These are phyloP conservation scores for Leucoma salicis DNA, from an alignment of 2,888 invertebrate species.

Conservation along the genomic window DNA sequence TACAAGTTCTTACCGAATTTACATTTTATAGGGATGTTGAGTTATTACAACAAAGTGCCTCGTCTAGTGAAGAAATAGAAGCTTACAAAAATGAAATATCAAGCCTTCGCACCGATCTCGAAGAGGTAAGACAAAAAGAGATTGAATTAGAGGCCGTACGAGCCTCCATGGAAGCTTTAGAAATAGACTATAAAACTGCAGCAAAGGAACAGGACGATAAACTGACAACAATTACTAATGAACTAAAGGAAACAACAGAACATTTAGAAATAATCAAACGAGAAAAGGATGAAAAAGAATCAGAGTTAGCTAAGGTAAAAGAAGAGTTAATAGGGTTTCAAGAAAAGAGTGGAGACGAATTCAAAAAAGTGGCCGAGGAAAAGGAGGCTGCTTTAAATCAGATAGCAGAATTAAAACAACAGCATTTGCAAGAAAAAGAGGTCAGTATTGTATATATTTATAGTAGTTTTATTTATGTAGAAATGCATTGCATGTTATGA, in stretches of 20 bases:
- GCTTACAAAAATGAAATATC: constrained; percentile 68
- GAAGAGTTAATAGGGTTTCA: constrained; percentile 52
- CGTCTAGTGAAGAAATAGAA: constrained; percentile 73
- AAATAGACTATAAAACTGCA: constrained; percentile 70
- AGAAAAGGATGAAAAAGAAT: constrained; percentile 61
- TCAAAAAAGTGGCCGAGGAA: constrained; percentile 62
- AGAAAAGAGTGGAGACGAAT: constrained; percentile 53
- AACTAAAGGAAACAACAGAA: constrained; percentile 66
- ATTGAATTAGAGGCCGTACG: constrained; percentile 68
- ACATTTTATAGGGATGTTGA: constrained; percentile 61
- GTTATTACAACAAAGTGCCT: constrained; percentile 71
- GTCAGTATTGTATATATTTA: constrained; percentile 45
- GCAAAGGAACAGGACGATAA: constrained; percentile 67
- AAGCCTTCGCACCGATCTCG: constrained; percentile 63
- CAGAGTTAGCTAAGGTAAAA: constrained; percentile 59
- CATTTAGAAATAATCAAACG: constrained; percentile 52
- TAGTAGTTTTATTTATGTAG: background rate
- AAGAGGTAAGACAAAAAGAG: constrained; percentile 82
- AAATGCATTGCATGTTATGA: constrained; percentile 2
- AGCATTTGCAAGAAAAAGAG: constrained; percentile 67
- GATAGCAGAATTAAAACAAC: constrained; percentile 54
- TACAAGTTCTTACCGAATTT: too few relatives aligned
- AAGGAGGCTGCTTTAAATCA: constrained; percentile 61
- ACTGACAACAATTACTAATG: constrained; percentile 52
- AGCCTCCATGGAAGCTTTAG: constrained; percentile 66